These are phyloP conservation scores for Phyto melanocephala DNA, from an alignment of 2,888 invertebrate species.

Conservation along the genomic window DNA sequence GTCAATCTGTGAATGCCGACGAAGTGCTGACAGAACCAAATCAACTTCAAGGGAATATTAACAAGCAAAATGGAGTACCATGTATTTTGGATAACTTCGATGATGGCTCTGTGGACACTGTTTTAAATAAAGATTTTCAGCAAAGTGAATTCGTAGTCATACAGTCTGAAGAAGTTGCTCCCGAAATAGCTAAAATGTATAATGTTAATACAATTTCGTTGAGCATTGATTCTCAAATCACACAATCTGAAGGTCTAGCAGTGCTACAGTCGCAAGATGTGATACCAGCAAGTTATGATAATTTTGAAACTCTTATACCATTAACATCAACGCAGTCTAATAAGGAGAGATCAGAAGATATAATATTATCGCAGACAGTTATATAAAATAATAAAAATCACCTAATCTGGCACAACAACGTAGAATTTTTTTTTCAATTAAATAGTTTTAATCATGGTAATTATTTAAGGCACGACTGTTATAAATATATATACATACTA, in stretches of 20 bases:
- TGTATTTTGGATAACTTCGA: neutral
- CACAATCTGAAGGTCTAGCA: neutral
- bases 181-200: conserved; percentile 23
- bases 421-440: no score
- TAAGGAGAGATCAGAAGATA: neutral
- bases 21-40: neutral
- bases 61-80: neutral
- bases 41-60: neutral
- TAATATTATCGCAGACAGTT: no score
- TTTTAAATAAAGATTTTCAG: neutral
- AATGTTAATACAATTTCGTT: conserved; percentile 24
- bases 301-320: conserved; percentile 30
- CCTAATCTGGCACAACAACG: no score
- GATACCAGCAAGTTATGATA: conserved; percentile 24
- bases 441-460: no score
- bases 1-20: neutral
- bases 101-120: conserved; percentile 17
- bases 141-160: neutral
- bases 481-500: no score
- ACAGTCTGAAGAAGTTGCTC: conserved; percentile 32
- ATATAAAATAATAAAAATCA: no score
- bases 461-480: no score
- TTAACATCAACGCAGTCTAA: conserved; percentile 45
- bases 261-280: conserved; percentile 19
- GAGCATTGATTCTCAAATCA: conserved; percentile 28